These are phyloP conservation scores for Brevipalpus yothersi DNA, from an alignment of 1,140 invertebrate genomes.

Conservation along the genomic window DNA sequence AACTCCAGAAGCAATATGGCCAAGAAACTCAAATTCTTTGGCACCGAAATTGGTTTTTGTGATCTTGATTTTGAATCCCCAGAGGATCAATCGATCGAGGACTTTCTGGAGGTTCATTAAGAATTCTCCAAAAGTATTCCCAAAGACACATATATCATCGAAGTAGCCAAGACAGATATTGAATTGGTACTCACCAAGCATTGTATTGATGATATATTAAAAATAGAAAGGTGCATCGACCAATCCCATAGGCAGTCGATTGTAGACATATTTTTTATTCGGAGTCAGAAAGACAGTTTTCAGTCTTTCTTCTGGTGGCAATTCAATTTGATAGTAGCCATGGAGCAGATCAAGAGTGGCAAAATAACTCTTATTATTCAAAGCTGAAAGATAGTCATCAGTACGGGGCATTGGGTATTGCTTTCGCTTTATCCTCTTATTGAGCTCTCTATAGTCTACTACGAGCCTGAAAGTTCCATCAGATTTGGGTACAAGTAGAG, in stretches of 20 bases:
- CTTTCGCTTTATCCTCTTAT: too few species aligned
- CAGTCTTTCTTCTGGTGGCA: not conserved
- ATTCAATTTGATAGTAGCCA: not conserved
- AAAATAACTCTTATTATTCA: not conserved
- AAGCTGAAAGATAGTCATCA: too few species aligned
- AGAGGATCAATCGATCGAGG: not conserved
- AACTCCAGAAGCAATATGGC: conserved; percentile 15
- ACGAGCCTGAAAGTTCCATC: too few species aligned
- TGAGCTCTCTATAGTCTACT: too few species aligned
- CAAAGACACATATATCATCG: not conserved
- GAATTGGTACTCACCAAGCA: conserved; percentile 12
- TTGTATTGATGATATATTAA: conserved; percentile 22
- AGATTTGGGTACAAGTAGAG: too few species aligned
- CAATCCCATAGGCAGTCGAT: conserved; percentile 23
- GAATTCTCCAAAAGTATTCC: not conserved
- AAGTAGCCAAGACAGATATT: not conserved
- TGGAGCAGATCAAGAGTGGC: not conserved
- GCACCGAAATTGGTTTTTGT: conserved; percentile 14
- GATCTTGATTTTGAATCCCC: not conserved
- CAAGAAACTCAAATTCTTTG: conserved; percentile 17
- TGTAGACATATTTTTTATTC: conserved; percentile 18
- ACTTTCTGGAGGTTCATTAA: not conserved
- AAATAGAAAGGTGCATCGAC: conserved; percentile 24
- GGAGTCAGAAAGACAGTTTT: conserved; percentile 5
- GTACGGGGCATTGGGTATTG: too few species aligned